Evolutionary conservation across 2,797 vertebrate genomes (phyloP), one percentile per base, ranked within the genome.

Genomic region (Brachyrhaphis roseni): DNA sequence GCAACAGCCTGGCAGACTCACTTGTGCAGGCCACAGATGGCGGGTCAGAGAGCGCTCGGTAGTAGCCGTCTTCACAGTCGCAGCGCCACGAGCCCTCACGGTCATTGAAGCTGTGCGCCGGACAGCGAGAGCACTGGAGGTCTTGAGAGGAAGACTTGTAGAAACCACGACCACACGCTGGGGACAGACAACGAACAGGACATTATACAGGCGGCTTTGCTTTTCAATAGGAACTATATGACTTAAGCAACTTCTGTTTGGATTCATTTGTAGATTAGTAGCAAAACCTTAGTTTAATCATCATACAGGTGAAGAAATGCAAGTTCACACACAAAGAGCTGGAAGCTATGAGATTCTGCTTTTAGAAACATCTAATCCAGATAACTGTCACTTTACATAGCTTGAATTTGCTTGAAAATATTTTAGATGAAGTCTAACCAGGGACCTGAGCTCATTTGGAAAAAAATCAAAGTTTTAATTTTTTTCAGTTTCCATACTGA

Each of bases 71-170:
- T 91, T 98, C 98, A 75, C 98, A 99, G 84, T 99, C 98, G 13
- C 98, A 99, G 90, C 97, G 96, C 90, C 97, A 97, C 72, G 98
- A 98, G 86, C 98, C 98, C 93, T 99, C 98, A 62, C 95, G 96
- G 95, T 98, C 98, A 75, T 97, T 99, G 93, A 97, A 98, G 91
- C 98, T 99, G 94, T 99, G 98, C 43, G 95, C 96, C 0, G 98
- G 98, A 84, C 98, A 99, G 20, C 98, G 97, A 70, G 98, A 99
- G 81, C 98, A 99, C 93, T 99, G 98, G 36, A 99, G 97, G 91
- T 99, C 98, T 95, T 98, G 98, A 41, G 98, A 99, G 75, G 98
- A 99, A 45, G 97, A 99, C 94, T 99, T 99, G 96, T 99, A 99
- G 97, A 99, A 99, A 75, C 98, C 98, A 81, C 97, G 97, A 39